phyloP scores from a whole-genome alignment of 2,888 invertebrate genomes.

The Latheticus oryzae region DNA sequence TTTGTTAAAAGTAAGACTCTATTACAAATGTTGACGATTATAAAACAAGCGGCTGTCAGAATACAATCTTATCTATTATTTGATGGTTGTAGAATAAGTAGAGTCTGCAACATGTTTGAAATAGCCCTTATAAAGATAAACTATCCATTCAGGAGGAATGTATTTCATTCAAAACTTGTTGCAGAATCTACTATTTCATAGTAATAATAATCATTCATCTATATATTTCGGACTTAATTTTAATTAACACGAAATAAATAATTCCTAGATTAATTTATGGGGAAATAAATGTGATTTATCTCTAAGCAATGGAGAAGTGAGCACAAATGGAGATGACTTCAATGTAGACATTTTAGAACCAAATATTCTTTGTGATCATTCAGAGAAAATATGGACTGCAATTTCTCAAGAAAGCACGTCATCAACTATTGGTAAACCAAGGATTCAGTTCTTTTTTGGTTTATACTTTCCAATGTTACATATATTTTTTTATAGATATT shows the following conservation, averaged over 20 bases:
- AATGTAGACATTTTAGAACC: constrained; percentile 69
- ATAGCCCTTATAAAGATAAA: no score
- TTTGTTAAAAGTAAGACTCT: constrained; percentile 70
- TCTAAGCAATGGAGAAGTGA: constrained; percentile 78
- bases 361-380: constrained; percentile 74
- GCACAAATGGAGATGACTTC: constrained; percentile 69
- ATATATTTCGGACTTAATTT: no score
- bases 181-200: no score
- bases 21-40: no score
- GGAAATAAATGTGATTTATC: constrained; percentile 96
- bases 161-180: no score
- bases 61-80: no score
- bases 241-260: not conserved
- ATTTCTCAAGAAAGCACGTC: constrained; percentile 48
- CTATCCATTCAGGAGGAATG: no score
- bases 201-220: no score
- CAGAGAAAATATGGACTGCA: constrained; percentile 69
- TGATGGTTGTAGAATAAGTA: no score
- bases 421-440: constrained; percentile 13
- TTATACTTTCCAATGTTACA: no score
- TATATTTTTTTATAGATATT: constrained; percentile 72
- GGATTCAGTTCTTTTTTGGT: constrained; percentile 2
- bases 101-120: no score
- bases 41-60: no score
- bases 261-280: constrained; percentile 83